Evolutionary conservation across 2,888 invertebrate species (phyloP).

Genomic region (Drosophila neonasuta): DNA sequence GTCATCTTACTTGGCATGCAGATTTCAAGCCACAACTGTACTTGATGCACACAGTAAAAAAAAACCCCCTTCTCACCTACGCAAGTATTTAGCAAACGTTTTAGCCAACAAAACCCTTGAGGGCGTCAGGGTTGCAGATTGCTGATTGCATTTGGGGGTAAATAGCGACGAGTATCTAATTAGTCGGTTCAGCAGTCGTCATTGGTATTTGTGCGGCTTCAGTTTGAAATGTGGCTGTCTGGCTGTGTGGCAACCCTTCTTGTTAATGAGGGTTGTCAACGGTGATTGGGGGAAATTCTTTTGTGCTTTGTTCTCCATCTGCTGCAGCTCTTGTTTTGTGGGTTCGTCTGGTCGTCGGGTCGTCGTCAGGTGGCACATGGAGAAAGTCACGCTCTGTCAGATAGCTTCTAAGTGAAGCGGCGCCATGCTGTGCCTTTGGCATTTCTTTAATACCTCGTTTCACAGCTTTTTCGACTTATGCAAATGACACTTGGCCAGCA

Average conservation of each 20-base stretch:
- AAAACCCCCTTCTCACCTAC: background rate
- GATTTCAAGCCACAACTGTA: slow-evolving; percentile 21
- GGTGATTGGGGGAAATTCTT: slow-evolving; percentile 6
- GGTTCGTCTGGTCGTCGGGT: background rate
- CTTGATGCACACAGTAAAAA: slow-evolving; percentile 5
- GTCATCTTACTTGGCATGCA: background rate
- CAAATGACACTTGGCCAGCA: slow-evolving; percentile 55
- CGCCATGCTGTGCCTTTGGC: slow-evolving; percentile 67
- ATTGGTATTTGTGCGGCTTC: slow-evolving; percentile 62
- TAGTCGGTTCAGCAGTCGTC: slow-evolving; percentile 50
- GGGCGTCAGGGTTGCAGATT: slow-evolving; percentile 35
- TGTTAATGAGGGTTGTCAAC: slow-evolving; percentile 26
- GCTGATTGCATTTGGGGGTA: background rate
- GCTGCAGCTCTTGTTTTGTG: slow-evolving; percentile 5
- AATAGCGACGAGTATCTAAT: slow-evolving; percentile 53
- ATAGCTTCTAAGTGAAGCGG: slow-evolving; percentile 61
- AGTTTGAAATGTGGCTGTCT: background rate
- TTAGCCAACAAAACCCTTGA: slow-evolving; percentile 19
- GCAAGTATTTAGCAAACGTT: slow-evolving; percentile 17
- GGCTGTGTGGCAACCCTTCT: slow-evolving; percentile 30
- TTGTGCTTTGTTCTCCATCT: slow-evolving; percentile 12
- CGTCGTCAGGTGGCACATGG: slow-evolving; percentile 35
- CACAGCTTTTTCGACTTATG: slow-evolving; percentile 63
- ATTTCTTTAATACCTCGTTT: slow-evolving; percentile 33
- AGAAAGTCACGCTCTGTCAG: slow-evolving; percentile 55